These are phyloP conservation scores for Sinocyclocheilus anophthalmus DNA, from an alignment of 2,113 vertebrate genomes.

Conservation along the genomic window DNA sequence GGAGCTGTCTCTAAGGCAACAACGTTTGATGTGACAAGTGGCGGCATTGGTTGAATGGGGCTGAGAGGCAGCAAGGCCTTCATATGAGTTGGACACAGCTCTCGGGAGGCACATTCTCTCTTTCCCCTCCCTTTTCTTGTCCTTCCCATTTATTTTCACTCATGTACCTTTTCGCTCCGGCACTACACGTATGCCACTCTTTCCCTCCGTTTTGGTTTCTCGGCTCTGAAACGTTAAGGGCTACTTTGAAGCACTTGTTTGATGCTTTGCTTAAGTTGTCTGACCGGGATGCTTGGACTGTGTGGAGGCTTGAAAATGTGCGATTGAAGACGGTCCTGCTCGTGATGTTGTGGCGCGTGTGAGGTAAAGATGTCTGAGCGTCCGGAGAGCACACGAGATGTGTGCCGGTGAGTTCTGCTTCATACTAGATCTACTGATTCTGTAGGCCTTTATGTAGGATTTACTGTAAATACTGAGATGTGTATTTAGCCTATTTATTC, in stretches of 20 bases:
- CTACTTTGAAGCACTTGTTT: conserved; percentile 6
- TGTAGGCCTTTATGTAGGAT: neutral
- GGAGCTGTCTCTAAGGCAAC: conserved; percentile 69
- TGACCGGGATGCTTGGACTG: conserved; percentile 1
- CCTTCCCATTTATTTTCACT: conserved; percentile 42
- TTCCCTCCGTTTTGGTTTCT: neutral
- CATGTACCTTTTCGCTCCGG: conserved; percentile 43
- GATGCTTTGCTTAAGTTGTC: neutral
- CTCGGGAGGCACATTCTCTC: conserved; percentile 47
- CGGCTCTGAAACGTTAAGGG: neutral
- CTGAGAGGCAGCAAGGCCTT: conserved; percentile 61
- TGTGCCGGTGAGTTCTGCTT: conserved; percentile 27
- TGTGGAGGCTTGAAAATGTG: conserved; percentile 1
- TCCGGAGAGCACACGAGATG: neutral
- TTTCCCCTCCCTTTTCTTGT: conserved; percentile 50
- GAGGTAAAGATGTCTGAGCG: neutral
- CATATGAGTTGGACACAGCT: conserved; percentile 54
- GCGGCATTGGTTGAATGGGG: conserved; percentile 63
- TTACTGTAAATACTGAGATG: neutral
- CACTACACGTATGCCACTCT: conserved; percentile 30
- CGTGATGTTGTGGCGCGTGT: neutral
- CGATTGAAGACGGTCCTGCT: neutral
- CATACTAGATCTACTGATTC: neutral
- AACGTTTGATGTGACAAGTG: conserved; percentile 71
- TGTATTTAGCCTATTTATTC: neutral